Conservation (phyloP, 2,113 vertebrate species). For the Tetrax tetrax region DNA sequence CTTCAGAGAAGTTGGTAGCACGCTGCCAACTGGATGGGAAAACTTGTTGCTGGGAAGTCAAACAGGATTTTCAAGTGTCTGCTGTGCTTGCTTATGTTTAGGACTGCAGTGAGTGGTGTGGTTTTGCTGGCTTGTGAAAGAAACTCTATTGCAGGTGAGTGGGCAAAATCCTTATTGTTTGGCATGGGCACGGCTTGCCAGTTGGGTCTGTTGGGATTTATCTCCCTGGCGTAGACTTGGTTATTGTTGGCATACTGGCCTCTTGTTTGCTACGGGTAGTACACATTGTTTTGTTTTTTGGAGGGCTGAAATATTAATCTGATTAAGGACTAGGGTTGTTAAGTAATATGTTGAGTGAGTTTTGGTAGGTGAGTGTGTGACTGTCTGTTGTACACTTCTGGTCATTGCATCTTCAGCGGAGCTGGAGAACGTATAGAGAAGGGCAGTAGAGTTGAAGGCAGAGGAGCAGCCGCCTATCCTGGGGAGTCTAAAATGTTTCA, state of each 20-base stretch:
- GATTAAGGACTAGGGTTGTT: background rate
- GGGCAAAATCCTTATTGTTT: background rate
- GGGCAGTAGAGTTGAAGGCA: background rate
- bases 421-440: background rate
- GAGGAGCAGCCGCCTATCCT: background rate
- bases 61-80: slow-evolving; percentile 13
- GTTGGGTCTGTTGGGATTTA: accelerated
- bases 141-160: background rate
- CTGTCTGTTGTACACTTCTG: background rate
- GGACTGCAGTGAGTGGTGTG: background rate
- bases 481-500: background rate
- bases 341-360: background rate
- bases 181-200: background rate
- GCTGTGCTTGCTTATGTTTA: background rate
- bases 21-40: background rate
- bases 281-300: background rate
- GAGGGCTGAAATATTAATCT: background rate
- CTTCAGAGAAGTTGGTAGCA: background rate
- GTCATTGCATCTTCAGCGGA: background rate
- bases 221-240: accelerated
- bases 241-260: background rate
- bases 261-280: background rate
- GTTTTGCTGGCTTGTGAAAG: background rate
- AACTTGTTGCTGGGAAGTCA: background rate
- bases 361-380: background rate